Percentiles rank a stretch among this genome's conserved stretches.
Conservation (phyloP, 2,888 invertebrate genomes). For the Stenodema calcarata region DNA sequence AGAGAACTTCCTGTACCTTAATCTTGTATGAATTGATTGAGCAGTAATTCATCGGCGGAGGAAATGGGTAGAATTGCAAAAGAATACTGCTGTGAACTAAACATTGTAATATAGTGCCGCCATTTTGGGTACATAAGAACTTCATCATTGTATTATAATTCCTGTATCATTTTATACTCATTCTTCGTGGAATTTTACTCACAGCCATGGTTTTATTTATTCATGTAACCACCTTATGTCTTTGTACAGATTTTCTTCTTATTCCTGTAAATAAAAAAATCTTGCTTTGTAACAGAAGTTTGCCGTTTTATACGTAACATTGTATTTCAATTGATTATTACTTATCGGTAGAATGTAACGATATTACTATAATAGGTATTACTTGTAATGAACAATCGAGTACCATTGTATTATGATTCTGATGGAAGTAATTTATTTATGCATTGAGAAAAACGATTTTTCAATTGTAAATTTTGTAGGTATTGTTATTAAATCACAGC, state of each 20-base stretch:
- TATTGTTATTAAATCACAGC: neutral
- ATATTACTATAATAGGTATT: neutral
- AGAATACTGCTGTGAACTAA: neutral
- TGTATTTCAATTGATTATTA: neutral
- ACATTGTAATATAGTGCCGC: neutral
- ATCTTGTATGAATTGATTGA: neutral
- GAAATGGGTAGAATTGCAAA: neutral
- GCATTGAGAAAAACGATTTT: neutral
- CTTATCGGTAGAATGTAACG: neutral
- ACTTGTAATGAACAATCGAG: neutral
- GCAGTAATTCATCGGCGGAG: neutral
- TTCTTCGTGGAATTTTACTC: neutral
- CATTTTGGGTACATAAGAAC: neutral
- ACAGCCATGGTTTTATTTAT: conserved; percentile 1
- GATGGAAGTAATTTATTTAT: neutral
- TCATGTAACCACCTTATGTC: neutral
- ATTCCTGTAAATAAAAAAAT: neutral
- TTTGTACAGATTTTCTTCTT: conserved; percentile 3
- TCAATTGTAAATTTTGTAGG: neutral
- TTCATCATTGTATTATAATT: neutral
- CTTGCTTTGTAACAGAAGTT: conserved; percentile 5
- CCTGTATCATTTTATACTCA: conserved; percentile 6
- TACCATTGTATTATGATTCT: neutral
- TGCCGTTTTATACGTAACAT: conserved; percentile 24
- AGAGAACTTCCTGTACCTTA: neutral